phyloP scores from a whole-genome alignment of 2,888 invertebrate genomes.

The Deilephila elpenor region DNA sequence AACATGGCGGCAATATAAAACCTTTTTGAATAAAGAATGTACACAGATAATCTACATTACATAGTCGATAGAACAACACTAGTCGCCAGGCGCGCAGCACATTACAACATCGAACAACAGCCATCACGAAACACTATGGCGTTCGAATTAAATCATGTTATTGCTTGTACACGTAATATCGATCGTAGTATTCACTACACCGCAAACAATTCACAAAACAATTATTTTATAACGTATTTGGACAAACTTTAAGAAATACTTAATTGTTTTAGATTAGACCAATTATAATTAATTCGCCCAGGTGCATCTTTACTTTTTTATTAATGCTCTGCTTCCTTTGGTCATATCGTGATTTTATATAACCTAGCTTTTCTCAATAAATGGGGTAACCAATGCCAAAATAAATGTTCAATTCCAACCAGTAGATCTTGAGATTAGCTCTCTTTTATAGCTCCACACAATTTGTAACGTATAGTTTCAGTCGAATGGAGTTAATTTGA shows the following conservation, averaged over 20 bases:
- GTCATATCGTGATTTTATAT: no score
- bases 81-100: slow-evolving; percentile 74
- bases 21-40: neutral
- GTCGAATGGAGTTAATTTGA: no score
- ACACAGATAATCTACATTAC: slow-evolving; percentile 31
- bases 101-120: slow-evolving; percentile 77
- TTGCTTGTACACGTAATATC: slow-evolving; percentile 84
- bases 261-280: neutral
- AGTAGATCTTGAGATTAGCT: no score
- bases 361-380: no score
- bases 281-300: no score
- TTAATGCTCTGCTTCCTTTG: no score
- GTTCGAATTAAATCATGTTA: slow-evolving; percentile 78
- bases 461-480: no score
- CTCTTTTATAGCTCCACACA: no score
- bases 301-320: no score
- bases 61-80: slow-evolving; percentile 55
- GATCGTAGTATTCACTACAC: slow-evolving; percentile 66
- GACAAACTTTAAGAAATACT: slow-evolving; percentile 31
- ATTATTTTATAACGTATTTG: slow-evolving; percentile 46
- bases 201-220: slow-evolving; percentile 79
- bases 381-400: no score
- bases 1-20: slow-evolving; percentile 3
- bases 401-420: no score
- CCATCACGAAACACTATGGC: slow-evolving; percentile 69